Evolutionary conservation across 2,113 vertebrate genomes (phyloP).

Genomic region (Lethenteron camtschaticum): DNA sequence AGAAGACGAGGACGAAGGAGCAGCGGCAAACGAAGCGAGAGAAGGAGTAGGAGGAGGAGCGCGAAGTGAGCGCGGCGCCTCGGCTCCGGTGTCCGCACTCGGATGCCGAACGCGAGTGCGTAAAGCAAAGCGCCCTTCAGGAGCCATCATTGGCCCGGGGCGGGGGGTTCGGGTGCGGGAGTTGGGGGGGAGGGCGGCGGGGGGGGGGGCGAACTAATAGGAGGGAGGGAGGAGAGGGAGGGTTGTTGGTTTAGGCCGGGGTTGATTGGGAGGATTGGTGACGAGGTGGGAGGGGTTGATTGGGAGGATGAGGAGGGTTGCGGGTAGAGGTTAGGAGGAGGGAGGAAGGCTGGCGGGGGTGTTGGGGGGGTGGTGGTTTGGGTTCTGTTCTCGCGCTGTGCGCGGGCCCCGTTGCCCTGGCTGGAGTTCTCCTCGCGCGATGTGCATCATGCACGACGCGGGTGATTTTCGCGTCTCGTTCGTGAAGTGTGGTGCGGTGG

Average conservation of each 20-base stretch:
- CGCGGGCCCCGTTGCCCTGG: background rate
- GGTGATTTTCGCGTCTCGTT: too few relatives aligned
- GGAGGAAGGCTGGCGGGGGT: background rate
- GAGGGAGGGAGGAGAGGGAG: background rate
- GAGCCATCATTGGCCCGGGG: background rate
- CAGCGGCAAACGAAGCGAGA: background rate
- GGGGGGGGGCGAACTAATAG: background rate
- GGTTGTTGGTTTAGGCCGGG: background rate
- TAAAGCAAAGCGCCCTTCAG: too few relatives aligned
- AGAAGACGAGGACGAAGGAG: background rate
- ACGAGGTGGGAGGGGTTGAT: background rate
- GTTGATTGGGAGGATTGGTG: background rate
- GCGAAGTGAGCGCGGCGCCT: background rate
- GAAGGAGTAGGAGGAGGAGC: background rate
- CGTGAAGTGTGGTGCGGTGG: too few relatives aligned
- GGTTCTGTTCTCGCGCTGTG: background rate
- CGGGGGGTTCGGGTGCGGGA: background rate
- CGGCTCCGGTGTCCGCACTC: too few relatives aligned
- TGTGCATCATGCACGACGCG: too few relatives aligned
- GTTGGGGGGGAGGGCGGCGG: background rate
- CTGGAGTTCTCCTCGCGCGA: too few relatives aligned
- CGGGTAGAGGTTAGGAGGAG: background rate
- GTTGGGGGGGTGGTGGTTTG: background rate
- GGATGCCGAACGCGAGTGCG: too few relatives aligned
- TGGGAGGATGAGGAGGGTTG: background rate